Base-by-base conservation (phyloP, 2,113 vertebrate species). In the Bubo bubo region DNA sequence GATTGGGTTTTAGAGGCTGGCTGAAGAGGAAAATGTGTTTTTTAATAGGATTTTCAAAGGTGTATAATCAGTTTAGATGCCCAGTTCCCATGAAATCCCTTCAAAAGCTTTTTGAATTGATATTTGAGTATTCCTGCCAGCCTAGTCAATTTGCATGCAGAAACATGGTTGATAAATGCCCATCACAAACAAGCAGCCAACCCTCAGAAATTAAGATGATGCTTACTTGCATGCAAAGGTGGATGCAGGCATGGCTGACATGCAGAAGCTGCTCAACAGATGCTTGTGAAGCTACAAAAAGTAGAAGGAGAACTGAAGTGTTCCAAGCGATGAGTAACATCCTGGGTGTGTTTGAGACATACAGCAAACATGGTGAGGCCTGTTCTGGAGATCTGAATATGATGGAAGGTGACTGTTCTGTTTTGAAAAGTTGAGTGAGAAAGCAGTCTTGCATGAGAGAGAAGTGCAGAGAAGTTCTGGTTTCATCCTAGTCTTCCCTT, bases 11-110 rank as follows among this genome's bases (percentile, higher is more conserved):
- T 79, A 68, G 71, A 96, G 14, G 35, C 53, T 93, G 41, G 15
- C 63, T 85, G 55, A 88, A 94, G 62, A 45, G 53, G 35, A 82
- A 93, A 95, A 82, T 95, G 80, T 64, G 45, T 83, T 95, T 95
- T 92, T 85, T 95, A 96, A 95, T 59, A 74, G 45, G 85, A 92
- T 95, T 96, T 96, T 94, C 79, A 56, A 83, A 91, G 74, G 55
- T 96, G 28, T 87, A 23, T 94, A 95, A 91, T 91, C 89, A 79
- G 70, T 74, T 94, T 96, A 90, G 89, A 90, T 93, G 21, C 66
- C 30, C n/a, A 49, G 50, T 64, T 89, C 56, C 80, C 45, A 35
- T 90, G 82, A 97, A 96, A 95, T 91, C 53, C 45, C 55, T 79
- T 95, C 87, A 90, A 89, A 95, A 95, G 93, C 80, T 82, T 90